These are phyloP conservation scores for Chrysogorgia sp. DNA, from an alignment of 92 coral and sea anemone species.

Conservation along the genomic window DNA sequence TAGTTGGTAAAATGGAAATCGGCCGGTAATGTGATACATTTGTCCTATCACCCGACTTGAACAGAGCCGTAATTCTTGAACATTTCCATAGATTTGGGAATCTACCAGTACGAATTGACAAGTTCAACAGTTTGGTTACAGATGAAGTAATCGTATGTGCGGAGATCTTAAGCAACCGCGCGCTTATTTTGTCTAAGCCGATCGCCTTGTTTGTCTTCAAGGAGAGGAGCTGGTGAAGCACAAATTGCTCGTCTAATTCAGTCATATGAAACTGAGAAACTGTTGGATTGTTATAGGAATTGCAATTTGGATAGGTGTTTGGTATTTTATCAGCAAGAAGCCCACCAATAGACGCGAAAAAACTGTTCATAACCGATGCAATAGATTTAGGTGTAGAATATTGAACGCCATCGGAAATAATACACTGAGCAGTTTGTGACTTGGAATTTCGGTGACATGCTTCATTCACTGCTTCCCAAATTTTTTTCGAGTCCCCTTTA, in stretches of 20 bases:
- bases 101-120: background rate
- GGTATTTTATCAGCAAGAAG: no score
- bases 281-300: constrained; percentile 2
- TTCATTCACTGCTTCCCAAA: no score
- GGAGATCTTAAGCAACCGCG: constrained; percentile 13
- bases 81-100: constrained; percentile 7
- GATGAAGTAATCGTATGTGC: background rate
- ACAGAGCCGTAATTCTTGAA: constrained; percentile 30
- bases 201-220: constrained; percentile 41
- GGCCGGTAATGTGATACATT: no score
- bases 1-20: no score
- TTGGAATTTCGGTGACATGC: no score
- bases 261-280: constrained; percentile 46
- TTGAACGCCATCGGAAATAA: no score
- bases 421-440: no score
- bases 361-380: no score
- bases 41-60: constrained; percentile 48
- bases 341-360: no score
- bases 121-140: constrained; percentile 7
- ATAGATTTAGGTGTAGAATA: no score
- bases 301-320: no score
- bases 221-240: constrained; percentile 48
- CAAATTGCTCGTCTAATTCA: constrained; percentile 45
- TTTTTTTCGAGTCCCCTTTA: no score
- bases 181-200: constrained; percentile 11